Evolutionary conservation across 2,797 vertebrate species (phyloP), one percentile per base, ranked within the genome.

Genomic region (Crocidura indochinensis): DNA sequence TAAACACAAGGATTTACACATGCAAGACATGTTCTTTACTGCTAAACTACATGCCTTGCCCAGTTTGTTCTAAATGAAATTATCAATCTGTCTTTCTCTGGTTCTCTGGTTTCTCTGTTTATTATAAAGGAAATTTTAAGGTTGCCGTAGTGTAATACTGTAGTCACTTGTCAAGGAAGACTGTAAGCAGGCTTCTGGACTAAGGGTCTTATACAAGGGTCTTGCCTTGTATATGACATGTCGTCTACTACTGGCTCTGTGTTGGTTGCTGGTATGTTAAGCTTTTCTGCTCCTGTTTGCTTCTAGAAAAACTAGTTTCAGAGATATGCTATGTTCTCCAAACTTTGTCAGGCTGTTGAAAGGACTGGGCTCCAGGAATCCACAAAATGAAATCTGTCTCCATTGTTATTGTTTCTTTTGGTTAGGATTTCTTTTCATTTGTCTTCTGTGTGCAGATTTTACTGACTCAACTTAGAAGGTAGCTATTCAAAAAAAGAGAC

Each of bases 61-160:
- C 20, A 17, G 20, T 60, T 96, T 94, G 68, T 22, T 90, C 94
- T 92, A 93, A 95, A 53, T 73, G 78, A 67, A 46, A 44, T 9
- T 91, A 76, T 91, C 81, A 88, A 2, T 97, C 93, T 94, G 12
- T 76, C 78, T 62, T 81, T 95, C 65, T 90, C 65, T 88, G 29
- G 22, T 76, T 51, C 72, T 14, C n/a, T 92, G 93, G n/a, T 53
- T 72, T 72, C 93, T 85, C 90, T 64, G 81, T 91, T 53, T 67
- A 60, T 56, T 12, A 3, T 84, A 62, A 69, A 31, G 47, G 78
- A 93, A 95, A 92, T 91, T 60, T 80, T 19, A 91, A 46, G 11
- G 15, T 80, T 89, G 75, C 24, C 76, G 31, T 83, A 84, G 84
- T 71, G 17, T 77, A 77, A 22, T 15, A 49, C 77, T 67, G 27